Conservation (phyloP, 2,113 vertebrate species). For the Microtus ochrogaster region DNA sequence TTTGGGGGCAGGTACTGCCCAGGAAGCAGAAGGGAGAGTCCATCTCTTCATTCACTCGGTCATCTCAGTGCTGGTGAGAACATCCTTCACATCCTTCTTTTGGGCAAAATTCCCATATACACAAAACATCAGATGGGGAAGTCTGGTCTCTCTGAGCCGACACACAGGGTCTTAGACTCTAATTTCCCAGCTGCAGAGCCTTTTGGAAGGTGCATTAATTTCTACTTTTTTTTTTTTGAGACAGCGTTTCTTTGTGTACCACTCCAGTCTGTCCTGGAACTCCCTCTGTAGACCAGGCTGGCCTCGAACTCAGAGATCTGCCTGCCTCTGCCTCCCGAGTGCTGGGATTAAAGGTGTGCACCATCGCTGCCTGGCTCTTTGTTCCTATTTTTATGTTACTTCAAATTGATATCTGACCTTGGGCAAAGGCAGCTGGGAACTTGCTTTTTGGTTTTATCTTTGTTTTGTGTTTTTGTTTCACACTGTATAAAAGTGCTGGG, state of each 20-base stretch:
- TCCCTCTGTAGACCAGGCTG: not conserved
- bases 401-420: slow-evolving; percentile 1
- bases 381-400: not conserved
- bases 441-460: slow-evolving; percentile 35
- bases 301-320: not conserved
- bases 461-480: slow-evolving; percentile 28
- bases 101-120: too few relatives aligned
- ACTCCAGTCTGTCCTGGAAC: not conserved
- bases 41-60: rapidly evolving
- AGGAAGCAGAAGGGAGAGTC: not conserved
- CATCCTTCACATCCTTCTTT: rapidly evolving
- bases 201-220: not conserved
- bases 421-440: not conserved
- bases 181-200: rapidly evolving
- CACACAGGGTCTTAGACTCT: not conserved
- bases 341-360: not conserved
- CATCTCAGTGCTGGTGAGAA: not conserved
- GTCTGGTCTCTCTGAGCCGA: rapidly evolving
- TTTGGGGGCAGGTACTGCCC: not conserved
- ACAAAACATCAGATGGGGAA: not conserved
- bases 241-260: not conserved
- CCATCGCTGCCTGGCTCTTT: not conserved
- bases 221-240: not conserved
- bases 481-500: not conserved
- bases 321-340: not conserved